Evolutionary conservation across 2,888 invertebrate genomes (phyloP), one percentile per base, ranked within the genome.

Genomic region (Lochmaea capreae): DNA sequence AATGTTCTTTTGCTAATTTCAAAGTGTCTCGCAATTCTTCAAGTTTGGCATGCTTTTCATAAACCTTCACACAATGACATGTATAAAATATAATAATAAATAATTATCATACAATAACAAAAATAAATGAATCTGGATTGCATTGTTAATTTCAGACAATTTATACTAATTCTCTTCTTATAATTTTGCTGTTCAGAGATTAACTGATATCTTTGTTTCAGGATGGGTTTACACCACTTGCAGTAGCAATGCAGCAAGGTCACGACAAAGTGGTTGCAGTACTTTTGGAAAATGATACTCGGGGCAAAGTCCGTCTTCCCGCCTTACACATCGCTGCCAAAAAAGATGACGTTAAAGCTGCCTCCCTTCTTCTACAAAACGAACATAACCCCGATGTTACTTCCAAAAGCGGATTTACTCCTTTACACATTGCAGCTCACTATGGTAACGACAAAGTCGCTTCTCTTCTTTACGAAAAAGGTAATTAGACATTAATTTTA

Each of bases 271-370:
- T 99, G 62, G 99, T 99, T 1, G 95, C 97, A 1, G 96, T 98
- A 22, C 90, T 99, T 1, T 89, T 99, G 69, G 99, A 99, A 86
- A 97, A 97, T 82, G 99, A 99, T 89, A 96, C 97, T 39, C 91
- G 97, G 77, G 98, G 98, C 73, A 98, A 98, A 88, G 97, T 98
- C 10, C 92, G 97, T 72, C 89, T 99, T 79, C 99, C 99, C 1
- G 98, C 99, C 1, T 89, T 99, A 70, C 99, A 99, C 87, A 99
- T 99, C 80, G 99, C 99, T 18, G 98, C 99, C 63, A 99, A 99
- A 89, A 99, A 99, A 85, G 97, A 99, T 86, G 99, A 99, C 85
- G 96, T 97, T 73, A 97, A 97, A 88, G 97, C 98, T 5, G 98
- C 98, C 3, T 94, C 95, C 14, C 89, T 99, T 70, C 90, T 99